A percentile compares a stretch with the other conserved stretches of the same genome.
These are phyloP conservation scores for Aepyceros melampus DNA, from an alignment of 2,113 vertebrate genomes.

Conservation along the genomic window DNA sequence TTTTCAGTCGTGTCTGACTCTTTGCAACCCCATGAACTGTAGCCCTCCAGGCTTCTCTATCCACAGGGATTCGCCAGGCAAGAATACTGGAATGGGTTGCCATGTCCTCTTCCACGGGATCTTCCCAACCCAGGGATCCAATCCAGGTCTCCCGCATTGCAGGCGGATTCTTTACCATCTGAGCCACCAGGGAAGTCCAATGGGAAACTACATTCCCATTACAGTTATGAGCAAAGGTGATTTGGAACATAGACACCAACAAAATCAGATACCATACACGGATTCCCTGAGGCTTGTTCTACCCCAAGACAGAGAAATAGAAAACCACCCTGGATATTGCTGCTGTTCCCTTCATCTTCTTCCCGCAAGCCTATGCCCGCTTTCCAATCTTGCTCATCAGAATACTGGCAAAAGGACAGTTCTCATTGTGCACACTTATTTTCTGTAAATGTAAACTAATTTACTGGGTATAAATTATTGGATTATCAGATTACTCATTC, in stretches of 20 bases:
- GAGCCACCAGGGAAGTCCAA: neutral
- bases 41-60: neutral
- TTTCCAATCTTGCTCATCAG: too few relatives aligned
- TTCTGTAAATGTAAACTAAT: neutral
- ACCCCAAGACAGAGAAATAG: neutral
- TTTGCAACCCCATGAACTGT: neutral
- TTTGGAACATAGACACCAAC: neutral
- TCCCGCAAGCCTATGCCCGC: rapidly evolving
- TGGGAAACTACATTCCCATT: neutral
- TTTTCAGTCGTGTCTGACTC: rapidly evolving
- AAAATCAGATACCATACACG: rapidly evolving
- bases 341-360: neutral
- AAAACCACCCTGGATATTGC: neutral
- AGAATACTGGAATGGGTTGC: neutral
- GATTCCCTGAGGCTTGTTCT: neutral
- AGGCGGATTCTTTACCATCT: neutral
- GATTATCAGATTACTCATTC: neutral
- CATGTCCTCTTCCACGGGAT: neutral
- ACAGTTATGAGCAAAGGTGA: neutral
- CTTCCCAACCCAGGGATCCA: neutral
- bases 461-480: neutral
- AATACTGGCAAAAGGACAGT: neutral
- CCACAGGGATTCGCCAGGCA: neutral
- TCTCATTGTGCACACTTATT: neutral
- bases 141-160: neutral